Percentiles rank a stretch among this genome's conserved stretches.
phyloP scores from a whole-genome alignment of 2,888 invertebrate species.

The Apeira syringaria region DNA sequence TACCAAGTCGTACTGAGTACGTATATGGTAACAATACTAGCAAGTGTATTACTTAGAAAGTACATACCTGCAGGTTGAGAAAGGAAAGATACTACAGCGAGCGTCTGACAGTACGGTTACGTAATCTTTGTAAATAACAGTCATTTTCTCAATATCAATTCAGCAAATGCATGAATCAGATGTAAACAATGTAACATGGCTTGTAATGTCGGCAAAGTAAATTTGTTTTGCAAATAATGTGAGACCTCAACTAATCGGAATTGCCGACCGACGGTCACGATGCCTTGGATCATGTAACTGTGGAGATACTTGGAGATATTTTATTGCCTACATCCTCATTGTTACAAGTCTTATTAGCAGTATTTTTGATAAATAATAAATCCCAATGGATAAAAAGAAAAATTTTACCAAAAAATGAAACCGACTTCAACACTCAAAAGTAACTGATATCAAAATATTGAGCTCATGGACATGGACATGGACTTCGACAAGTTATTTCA shows the following conservation, averaged over 20 bases:
- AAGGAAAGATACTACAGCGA: no score
- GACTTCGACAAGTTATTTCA: no score
- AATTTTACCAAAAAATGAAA: no score
- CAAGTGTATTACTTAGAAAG: no score
- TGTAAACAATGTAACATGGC: conserved; percentile 20
- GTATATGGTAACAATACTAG: no score
- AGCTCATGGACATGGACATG: no score
- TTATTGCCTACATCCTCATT: background rate
- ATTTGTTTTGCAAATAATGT: conserved; percentile 33
- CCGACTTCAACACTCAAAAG: no score
- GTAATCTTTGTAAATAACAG: conserved; percentile 24
- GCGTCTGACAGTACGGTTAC: conserved; percentile 16
- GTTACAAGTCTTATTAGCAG: background rate
- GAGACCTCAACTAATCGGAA: conserved; percentile 37
- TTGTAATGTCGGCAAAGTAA: conserved; percentile 31
- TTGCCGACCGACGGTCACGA: conserved; percentile 30
- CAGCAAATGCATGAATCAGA: conserved; percentile 15
- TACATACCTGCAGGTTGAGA: no score
- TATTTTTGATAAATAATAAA: no score
- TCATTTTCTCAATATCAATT: conserved; percentile 22
- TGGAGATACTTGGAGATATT: background rate
- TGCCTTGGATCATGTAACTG: conserved; percentile 2
- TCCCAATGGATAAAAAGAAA: no score
- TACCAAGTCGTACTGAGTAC: no score
- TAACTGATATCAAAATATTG: no score